Evolutionary conservation across 2,888 invertebrate species (phyloP).

Genomic region (Deilephila elpenor): DNA sequence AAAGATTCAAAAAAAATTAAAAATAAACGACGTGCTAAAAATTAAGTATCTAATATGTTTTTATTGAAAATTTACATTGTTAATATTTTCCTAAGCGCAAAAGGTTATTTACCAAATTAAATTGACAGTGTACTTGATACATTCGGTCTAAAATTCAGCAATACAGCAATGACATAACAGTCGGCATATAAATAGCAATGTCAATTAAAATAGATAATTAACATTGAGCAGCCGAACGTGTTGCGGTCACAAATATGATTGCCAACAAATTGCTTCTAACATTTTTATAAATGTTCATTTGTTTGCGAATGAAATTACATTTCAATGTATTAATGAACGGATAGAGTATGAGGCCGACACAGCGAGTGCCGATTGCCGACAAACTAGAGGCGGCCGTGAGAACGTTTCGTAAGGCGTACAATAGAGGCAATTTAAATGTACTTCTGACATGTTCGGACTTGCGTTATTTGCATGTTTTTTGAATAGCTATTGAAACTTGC

Average conservation of each 20-base stretch:
- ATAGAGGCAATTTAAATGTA: conserved; percentile 71
- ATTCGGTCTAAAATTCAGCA: not conserved
- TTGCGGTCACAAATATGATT: conserved; percentile 31
- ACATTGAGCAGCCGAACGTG: conserved; percentile 28
- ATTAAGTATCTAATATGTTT: not conserved
- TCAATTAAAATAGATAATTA: conserved; percentile 16
- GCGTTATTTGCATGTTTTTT: conserved; percentile 57
- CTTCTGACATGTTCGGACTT: conserved; percentile 67
- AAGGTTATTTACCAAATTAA: conserved; percentile 9
- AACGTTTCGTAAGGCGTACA: conserved; percentile 72
- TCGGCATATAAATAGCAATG: not conserved
- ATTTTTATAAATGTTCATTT: conserved; percentile 34
- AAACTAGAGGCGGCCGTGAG: conserved; percentile 69
- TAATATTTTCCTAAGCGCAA: not conserved
- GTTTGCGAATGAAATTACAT: conserved; percentile 43
- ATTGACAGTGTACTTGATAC: not conserved
- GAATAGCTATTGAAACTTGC: conserved; percentile 23
- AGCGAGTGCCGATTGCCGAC: conserved; percentile 50
- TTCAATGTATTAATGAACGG: conserved; percentile 39
- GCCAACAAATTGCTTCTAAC: conserved; percentile 30
- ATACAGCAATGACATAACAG: conserved; percentile 4
- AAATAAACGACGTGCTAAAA: not conserved
- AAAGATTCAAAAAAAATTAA: too few relatives aligned
- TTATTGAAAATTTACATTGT: not conserved
- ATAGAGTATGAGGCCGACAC: conserved; percentile 48